These are phyloP conservation scores for Diarsia brunnea DNA, from an alignment of 2,888 invertebrate species.

Conservation along the genomic window DNA sequence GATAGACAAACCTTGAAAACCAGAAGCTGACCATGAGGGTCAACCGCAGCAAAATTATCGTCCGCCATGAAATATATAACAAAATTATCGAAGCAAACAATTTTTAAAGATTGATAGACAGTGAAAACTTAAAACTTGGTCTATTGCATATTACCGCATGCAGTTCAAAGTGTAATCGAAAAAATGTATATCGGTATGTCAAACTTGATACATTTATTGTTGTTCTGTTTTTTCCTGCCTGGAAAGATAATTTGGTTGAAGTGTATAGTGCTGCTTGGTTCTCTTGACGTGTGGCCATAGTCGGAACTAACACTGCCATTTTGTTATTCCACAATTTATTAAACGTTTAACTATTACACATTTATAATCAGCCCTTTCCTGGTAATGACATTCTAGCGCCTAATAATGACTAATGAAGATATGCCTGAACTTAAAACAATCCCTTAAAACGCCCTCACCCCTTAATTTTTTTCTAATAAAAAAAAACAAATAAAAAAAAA, in stretches of 20 bases:
- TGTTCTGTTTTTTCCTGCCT: background rate
- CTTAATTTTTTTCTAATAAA: background rate
- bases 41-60: background rate
- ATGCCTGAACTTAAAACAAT: too few species aligned
- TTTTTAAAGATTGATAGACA: background rate
- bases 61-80: background rate
- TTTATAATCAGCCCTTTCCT: background rate
- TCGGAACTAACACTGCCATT: background rate
- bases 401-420: background rate
- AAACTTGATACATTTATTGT: background rate
- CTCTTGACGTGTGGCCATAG: background rate
- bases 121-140: background rate
- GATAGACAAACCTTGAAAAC: constrained; percentile 23
- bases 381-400: background rate
- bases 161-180: background rate
- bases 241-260: background rate
- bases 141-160: background rate
- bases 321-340: background rate
- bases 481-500: background rate
- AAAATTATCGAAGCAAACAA: background rate
- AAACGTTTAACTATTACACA: background rate
- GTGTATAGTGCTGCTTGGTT: background rate
- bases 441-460: background rate
- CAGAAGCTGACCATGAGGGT: background rate
- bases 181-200: background rate